Percentiles rank a stretch among this genome's conserved stretches.
Evolutionary conservation across 2,888 invertebrate genomes (phyloP).

Genomic region (Pycnomerus fuliginosus): DNA sequence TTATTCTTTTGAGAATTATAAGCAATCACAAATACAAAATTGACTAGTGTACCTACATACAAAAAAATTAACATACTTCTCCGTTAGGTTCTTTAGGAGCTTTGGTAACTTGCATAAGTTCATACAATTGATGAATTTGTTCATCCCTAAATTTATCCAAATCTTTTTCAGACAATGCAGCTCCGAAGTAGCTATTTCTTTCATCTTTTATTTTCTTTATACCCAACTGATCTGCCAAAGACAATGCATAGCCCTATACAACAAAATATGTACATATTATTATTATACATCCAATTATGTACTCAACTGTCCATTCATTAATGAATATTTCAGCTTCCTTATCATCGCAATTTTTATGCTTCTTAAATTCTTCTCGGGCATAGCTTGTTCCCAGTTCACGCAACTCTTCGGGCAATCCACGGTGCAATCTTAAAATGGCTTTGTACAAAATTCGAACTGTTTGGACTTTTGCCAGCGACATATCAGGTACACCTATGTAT

Average conservation of each 20-base stretch:
- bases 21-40: no score
- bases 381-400: constrained; percentile 61
- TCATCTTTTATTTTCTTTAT: constrained; percentile 56
- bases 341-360: constrained; percentile 73
- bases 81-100: no score
- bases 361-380: constrained; percentile 71
- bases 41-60: no score
- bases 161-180: constrained; percentile 60
- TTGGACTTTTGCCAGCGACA: constrained; percentile 47
- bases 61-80: no score
- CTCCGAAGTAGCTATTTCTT: constrained; percentile 63
- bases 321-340: constrained; percentile 76
- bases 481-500: no score
- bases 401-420: constrained; percentile 59
- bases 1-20: no score
- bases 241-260: constrained; percentile 63
- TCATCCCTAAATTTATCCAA: constrained; percentile 76
- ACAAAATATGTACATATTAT: constrained; percentile 3
- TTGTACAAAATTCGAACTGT: constrained; percentile 61
- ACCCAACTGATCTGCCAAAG: constrained; percentile 69
- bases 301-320: constrained; percentile 91
- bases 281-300: no score
- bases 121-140: constrained; percentile 82
- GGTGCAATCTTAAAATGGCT: constrained; percentile 60
- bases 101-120: constrained; percentile 76